Evolutionary conservation across 2,797 vertebrate genomes (phyloP), one percentile per base, ranked within the genome.

Genomic region (Pseudomugil gertrudae): DNA sequence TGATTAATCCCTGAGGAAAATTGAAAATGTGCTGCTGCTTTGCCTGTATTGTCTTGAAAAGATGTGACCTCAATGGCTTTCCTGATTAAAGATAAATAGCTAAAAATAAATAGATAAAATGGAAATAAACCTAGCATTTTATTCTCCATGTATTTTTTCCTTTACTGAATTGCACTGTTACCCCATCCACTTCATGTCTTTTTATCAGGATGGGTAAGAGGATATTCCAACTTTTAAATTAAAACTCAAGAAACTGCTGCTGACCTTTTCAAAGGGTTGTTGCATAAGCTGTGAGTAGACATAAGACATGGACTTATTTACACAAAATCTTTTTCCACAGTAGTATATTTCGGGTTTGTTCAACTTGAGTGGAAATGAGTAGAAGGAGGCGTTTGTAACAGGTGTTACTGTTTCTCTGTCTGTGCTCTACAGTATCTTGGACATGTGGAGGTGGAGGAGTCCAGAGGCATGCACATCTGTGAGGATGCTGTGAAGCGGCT

Each of bases 401-500:
- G n/a, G 55, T 32, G 24, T 68, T 51, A 47, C 63, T 74, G 24
- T 27, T 47, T 63, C 1, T 69, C 19, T 63, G 35, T 63, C 57
- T 66, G 1, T 24, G 1, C 74, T 52, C 82, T 82, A 9, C 91
- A 99, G 98, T 99, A 99, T 90, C 82, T 99, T 87, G 98, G 98
- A 32, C 97, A 99, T 1, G 98, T 99, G 0, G 98, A 99, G 92
- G 98, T 99, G 87, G 98, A 99, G 63, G 98, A 99, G 85, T 99
- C 98, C 74, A 94, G 98, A 87, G 98, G 98, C 83, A 99, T 99
- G 98, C 98, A 99, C 92, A 97, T 99, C 92, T 99, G 98, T 80
- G 98, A 99, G 94, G 98, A 99, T 43, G 98, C 98, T 30, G 98
- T 99, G 73, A 99, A 99, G 92, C 96, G 95, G 84, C 89, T 99